Evolutionary conservation across 1,140 invertebrate genomes (phyloP).

Genomic region (Acromyrmex heyeri): DNA sequence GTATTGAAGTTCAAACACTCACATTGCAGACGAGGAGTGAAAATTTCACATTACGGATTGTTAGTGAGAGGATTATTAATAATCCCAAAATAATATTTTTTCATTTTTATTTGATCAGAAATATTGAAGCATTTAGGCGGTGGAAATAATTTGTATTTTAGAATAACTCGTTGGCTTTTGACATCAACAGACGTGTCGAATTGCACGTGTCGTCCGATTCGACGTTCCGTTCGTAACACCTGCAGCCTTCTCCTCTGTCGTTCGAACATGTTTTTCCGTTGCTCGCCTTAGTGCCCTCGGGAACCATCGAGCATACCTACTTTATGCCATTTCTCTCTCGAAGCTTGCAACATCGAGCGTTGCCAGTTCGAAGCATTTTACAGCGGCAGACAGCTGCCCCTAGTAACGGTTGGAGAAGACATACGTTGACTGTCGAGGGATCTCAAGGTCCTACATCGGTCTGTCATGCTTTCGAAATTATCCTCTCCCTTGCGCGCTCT

Average conservation of each 20-base stretch:
- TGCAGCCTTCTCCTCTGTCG: conserved; percentile 52
- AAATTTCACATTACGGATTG: too few species aligned
- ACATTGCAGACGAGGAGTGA: too few species aligned
- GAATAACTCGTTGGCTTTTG: not conserved
- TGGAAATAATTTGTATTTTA: conserved; percentile 10
- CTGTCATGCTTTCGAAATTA: conserved; percentile 65
- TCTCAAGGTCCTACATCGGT: conserved; percentile 66
- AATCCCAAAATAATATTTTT: conserved; percentile 29
- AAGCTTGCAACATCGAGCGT: conserved; percentile 20
- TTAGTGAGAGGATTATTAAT: not conserved
- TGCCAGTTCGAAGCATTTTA: conserved; percentile 64
- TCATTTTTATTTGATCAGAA: conserved; percentile 2
- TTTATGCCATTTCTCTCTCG: conserved; percentile 49
- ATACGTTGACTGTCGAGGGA: conserved; percentile 64
- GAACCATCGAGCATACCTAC: conserved; percentile 42
- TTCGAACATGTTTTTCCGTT: conserved; percentile 55
- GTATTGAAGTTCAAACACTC: too few species aligned
- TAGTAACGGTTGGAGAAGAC: conserved; percentile 73
- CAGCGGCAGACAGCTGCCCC: conserved; percentile 70
- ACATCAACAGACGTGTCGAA: conserved; percentile 37
- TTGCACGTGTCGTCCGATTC: conserved; percentile 34
- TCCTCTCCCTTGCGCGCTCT: conserved; percentile 39
- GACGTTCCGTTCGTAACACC: conserved; percentile 60
- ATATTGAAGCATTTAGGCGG: not conserved
- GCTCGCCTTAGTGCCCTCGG: conserved; percentile 45